Base-by-base conservation (phyloP, 2,113 vertebrate genomes). In the Neoarius graeffei region DNA sequence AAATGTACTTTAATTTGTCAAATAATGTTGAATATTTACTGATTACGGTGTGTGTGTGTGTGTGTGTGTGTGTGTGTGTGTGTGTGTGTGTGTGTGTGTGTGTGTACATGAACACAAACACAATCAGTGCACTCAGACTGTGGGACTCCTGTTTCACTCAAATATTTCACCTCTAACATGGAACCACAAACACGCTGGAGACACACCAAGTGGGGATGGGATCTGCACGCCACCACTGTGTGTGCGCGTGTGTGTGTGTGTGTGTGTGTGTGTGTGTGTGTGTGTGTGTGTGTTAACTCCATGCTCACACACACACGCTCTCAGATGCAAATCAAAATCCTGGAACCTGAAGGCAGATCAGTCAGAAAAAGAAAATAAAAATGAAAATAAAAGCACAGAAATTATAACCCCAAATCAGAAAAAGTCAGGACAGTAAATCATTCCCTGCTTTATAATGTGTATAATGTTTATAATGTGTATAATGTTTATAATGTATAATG, bases 101-200 rank as follows among this genome's bases (percentile, higher is more conserved):
- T 69, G 66, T 69, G 66, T 30, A 1, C 13, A 35, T 5, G 13
- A 30, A 69, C 1, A 30, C 67, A 30, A 35, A 20, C 69, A 42
- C 69, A 73, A 73, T 73, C 69, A 73, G 69, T 73, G 69, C 30
- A 48, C 17, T 74, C 71, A 74, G 71, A 74, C 71, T 74, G 71
- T 48, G 71, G 71, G 71, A 35, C 71, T 74, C 19, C 71, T 74
- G 71, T 23, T 74, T 23, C 71, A 20, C 7, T 74, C 71, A 74
- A 74, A 74, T 48, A 74, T 74, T 74, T 74, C 8, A 48, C 71
- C 71, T 74, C 30, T 35, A 74, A 48, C 71, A 74, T 35, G 17
- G 71, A 74, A 74, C 71, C 71, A 48, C 71, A 74, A 74, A 74
- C 17, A 74, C 19, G 71, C 71, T 74, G 71, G 71, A 74, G 69